phyloP scores from a whole-genome alignment of 2,113 vertebrate species.

The Rhizomys pruinosus region DNA sequence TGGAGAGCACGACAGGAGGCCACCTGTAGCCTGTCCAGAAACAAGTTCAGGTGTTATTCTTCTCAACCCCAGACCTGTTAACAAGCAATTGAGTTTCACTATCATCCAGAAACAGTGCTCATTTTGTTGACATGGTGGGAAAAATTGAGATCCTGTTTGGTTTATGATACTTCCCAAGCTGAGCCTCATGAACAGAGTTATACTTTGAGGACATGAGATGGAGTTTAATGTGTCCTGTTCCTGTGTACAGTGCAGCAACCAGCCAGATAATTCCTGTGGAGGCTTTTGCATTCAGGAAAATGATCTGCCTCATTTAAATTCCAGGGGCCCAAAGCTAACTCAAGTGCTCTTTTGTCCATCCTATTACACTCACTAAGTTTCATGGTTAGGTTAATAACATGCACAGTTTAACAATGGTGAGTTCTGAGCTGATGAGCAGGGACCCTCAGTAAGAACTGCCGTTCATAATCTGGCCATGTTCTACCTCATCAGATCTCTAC shows the following conservation, averaged over 20 bases:
- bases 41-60: neutral
- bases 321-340: neutral
- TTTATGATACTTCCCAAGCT: neutral
- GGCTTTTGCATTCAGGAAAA: neutral
- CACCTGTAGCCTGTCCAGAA: neutral
- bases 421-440: neutral
- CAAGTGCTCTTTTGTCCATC: neutral
- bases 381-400: neutral
- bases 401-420: neutral
- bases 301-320: constrained; percentile 21
- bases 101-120: neutral
- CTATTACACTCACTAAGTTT: neutral
- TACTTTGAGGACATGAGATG: neutral
- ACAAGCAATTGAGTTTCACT: neutral
- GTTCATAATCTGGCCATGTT: neutral
- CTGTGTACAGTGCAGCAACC: neutral
- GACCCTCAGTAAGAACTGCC: neutral
- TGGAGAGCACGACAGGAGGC: neutral
- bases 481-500: neutral
- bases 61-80: neutral
- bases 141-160: neutral
- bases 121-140: neutral
- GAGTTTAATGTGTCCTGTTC: neutral
- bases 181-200: neutral
- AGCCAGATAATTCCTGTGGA: neutral